phyloP scores from a whole-genome alignment of 2,888 invertebrate species.

The Enchytraeus crypticus region DNA sequence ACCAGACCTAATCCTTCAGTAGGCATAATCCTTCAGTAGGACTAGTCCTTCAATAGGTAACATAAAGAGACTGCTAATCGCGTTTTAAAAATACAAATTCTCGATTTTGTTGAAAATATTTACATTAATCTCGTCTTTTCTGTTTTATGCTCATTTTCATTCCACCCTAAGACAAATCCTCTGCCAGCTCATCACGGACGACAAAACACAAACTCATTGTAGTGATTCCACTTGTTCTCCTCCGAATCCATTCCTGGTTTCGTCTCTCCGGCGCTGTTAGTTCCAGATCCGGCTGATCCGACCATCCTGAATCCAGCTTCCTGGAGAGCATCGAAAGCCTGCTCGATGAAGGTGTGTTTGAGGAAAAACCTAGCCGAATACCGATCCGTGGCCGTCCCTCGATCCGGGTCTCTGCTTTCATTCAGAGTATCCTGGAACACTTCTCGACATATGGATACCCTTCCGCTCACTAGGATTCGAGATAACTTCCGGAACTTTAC shows the following conservation, averaged over 20 bases:
- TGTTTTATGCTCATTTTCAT: no score
- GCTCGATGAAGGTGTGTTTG: slow-evolving; percentile 90
- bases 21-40: no score
- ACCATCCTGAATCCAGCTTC: slow-evolving; percentile 52
- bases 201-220: slow-evolving; percentile 88
- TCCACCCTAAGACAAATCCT: no score
- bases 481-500: slow-evolving; percentile 96
- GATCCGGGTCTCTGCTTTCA: slow-evolving; percentile 95
- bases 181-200: no score
- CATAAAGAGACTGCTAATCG: no score
- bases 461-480: slow-evolving; percentile 87
- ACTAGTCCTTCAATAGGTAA: no score
- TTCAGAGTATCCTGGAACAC: slow-evolving; percentile 90
- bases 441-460: slow-evolving; percentile 83
- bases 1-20: no score
- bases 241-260: slow-evolving; percentile 95
- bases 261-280: slow-evolving; percentile 57
- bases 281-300: slow-evolving; percentile 44
- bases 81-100: no score
- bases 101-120: no score
- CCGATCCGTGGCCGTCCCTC: slow-evolving; percentile 78
- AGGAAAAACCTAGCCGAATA: slow-evolving; percentile 97
- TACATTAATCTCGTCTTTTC: no score
- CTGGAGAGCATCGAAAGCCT: slow-evolving; percentile 50
- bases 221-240: slow-evolving; percentile 99